phyloP scores from a whole-genome alignment of 2,113 vertebrate genomes.

The Pachyramphus minor region DNA sequence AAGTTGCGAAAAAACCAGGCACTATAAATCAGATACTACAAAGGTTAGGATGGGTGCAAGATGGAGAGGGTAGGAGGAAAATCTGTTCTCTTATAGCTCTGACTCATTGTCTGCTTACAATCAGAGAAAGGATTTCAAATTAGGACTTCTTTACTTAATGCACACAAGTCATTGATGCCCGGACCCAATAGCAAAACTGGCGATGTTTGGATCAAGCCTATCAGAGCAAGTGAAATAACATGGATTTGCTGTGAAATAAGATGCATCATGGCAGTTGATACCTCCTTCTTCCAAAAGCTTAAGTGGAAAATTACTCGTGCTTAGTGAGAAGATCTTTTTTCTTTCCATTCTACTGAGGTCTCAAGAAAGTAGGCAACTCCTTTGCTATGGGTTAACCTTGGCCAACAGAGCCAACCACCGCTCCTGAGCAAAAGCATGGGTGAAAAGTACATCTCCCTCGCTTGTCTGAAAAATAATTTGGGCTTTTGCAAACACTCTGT shows the following conservation, averaged over 20 bases:
- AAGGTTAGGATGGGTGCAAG: background rate
- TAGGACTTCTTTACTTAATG: background rate
- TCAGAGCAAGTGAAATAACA: background rate
- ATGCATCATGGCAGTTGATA: background rate
- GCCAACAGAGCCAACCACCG: background rate
- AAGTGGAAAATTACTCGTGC: background rate
- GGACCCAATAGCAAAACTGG: background rate
- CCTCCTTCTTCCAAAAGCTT: background rate
- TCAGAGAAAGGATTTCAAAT: conserved; percentile 6
- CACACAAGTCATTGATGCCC: background rate
- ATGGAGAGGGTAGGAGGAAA: conserved; percentile 8
- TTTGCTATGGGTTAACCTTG: background rate
- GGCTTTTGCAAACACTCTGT: background rate
- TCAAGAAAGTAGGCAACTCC: background rate
- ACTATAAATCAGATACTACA: background rate
- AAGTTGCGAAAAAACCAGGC: background rate
- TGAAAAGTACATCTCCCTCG: background rate
- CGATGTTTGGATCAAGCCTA: background rate
- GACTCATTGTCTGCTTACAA: conserved; percentile 22
- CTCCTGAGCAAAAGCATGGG: background rate
- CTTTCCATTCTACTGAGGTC: background rate
- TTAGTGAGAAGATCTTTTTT: background rate
- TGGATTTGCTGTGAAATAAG: background rate
- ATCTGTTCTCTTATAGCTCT: conserved; percentile 9
- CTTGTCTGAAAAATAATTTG: background rate